These are phyloP conservation scores for Bombus confusus DNA, from an alignment of 1,140 invertebrate genomes.

Conservation along the genomic window DNA sequence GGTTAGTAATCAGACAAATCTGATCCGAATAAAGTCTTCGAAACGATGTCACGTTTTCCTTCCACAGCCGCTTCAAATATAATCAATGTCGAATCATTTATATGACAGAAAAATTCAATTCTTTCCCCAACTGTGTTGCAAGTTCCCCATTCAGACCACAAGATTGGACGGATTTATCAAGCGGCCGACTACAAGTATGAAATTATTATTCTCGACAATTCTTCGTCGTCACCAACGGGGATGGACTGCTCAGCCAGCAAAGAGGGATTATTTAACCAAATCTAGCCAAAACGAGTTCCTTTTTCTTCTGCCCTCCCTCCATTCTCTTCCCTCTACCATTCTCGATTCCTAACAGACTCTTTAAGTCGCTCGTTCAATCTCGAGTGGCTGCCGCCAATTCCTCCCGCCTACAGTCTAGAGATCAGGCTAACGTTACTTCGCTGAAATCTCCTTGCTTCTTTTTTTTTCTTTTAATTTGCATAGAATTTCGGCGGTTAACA, in stretches of 20 bases:
- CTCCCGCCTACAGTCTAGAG: constrained; percentile 12
- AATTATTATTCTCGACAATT: constrained; percentile 60
- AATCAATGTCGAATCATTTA: not conserved
- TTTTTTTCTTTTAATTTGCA: constrained; percentile 60
- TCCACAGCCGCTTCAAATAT: constrained; percentile 5
- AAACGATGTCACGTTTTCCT: not conserved
- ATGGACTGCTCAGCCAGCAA: not conserved
- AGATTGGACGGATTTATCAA: constrained; percentile 27
- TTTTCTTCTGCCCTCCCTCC: constrained; percentile 37
- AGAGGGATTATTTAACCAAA: constrained; percentile 66
- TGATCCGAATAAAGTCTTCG: not conserved
- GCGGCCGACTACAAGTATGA: constrained; percentile 46
- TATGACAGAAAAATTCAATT: constrained; percentile 27
- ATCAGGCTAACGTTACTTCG: constrained; percentile 56
- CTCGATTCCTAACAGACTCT: constrained; percentile 61
- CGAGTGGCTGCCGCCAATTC: constrained; percentile 36
- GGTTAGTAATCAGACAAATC: too few species aligned
- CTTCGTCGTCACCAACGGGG: constrained; percentile 15
- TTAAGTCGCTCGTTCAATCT: constrained; percentile 70
- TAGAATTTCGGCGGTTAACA: constrained; percentile 46
- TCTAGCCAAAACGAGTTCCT: constrained; percentile 61
- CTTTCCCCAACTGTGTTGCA: not conserved
- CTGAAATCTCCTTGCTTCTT: not conserved
- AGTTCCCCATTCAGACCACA: not conserved
- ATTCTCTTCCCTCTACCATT: constrained; percentile 17